Evolutionary conservation across 2,888 invertebrate species (phyloP).

Genomic region (Ornithoptera priamus): DNA sequence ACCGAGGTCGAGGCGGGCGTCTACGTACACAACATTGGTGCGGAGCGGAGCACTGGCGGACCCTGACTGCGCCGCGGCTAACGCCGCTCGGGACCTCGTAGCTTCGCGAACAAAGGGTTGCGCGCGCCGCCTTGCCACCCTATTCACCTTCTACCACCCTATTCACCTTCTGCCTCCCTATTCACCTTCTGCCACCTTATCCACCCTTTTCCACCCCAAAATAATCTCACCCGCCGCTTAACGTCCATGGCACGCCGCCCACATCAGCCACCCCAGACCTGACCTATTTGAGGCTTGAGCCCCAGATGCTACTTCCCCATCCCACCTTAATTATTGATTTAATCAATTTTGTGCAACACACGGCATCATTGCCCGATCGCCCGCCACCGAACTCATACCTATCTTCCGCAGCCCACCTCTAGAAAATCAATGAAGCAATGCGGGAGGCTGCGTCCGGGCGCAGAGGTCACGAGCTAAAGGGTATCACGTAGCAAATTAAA

Average conservation of each 20-base stretch:
- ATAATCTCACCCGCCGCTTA: neutral
- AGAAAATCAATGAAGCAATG: conserved; percentile 28
- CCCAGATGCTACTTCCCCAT: conserved; percentile 34
- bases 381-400: neutral
- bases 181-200: neutral
- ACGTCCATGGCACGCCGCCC: conserved; percentile 22
- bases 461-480: conserved; percentile 16
- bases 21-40: conserved; percentile 51
- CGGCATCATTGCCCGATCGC: neutral
- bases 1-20: conserved; percentile 52
- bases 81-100: conserved; percentile 4
- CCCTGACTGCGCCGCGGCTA: conserved; percentile 26
- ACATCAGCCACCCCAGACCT: conserved; percentile 36
- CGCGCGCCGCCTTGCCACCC: conserved; percentile 16
- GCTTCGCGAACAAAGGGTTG: conserved; percentile 22
- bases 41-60: conserved; percentile 36
- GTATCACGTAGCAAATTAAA: conserved; percentile 4
- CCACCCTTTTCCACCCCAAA: neutral
- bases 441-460: conserved; percentile 31
- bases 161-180: neutral
- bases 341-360: conserved; percentile 8
- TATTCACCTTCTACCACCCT: neutral
- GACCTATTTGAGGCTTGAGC: conserved; percentile 53
- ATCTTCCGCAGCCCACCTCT: conserved; percentile 16
- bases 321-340: conserved; percentile 14